Base-by-base conservation (phyloP, 2,888 invertebrate genomes). In the Andrena haemorrhoa region DNA sequence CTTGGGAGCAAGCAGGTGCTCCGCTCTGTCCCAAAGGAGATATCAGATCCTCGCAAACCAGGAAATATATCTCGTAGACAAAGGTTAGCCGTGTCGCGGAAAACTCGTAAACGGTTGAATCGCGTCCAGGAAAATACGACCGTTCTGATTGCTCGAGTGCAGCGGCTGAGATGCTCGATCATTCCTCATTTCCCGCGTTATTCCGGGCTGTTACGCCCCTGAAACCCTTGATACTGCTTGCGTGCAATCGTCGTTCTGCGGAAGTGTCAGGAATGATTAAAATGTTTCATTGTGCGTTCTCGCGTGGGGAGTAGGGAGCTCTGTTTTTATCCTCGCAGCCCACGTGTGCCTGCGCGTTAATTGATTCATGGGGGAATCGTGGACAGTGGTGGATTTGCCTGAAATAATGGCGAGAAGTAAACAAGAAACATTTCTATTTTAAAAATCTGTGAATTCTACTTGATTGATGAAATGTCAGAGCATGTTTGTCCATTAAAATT, bases 1-100 rank as follows among this genome's bases (percentile, higher is more conserved):
- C 88, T 88, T 89, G 88, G 88, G 88, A 88, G 83, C 83, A 83
- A 88, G 78, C 89, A 89, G 88, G 77, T 89, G 89, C 81, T 79
- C 73, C 68, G 56, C 77, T 71, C 56, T 82, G 73, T 87, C 89
- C 77, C 89, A 29, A 16, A 79, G 88, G 88, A 85, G 83, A 33
- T 84, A 89, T 88, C 89, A 83, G 85, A 83, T 85, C 72, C 84
- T 84, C 79, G 85, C 73, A 73, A 88, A 83, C 87, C 74, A 69
- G 79, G 78, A 87, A 80, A 86, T 86, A 85, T 85, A 85, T 86
- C 79, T 74, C 79, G 75, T 70, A 80, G 84, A 83, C 88, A 84
- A 86, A 85, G 85, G 81, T 84, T 84, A 79, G 81, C 76, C 41
- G 75, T 61, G 81, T 84, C 80, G 60, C 63, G 64, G 84, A 72